Evolutionary conservation across 1,140 invertebrate genomes (phyloP), one percentile per base, ranked within the genome.

Genomic region (Hyles vespertilio): DNA sequence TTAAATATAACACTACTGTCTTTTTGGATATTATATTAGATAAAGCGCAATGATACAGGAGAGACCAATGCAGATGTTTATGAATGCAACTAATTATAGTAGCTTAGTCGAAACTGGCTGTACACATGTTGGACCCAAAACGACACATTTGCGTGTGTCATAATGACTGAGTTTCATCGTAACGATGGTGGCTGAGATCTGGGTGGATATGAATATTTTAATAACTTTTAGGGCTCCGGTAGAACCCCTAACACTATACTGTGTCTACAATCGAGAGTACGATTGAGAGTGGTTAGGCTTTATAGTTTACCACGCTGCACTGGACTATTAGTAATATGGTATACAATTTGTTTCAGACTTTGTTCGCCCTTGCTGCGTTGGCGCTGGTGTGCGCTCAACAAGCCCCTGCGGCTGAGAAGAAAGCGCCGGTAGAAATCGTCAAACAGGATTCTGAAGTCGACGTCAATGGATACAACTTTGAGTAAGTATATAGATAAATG

Each of bases 361-460:
- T 87, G 34, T 72, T 80, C 62, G 70, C 70, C 34, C 56, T 87
- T 33, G 75, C 69, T 50, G 75, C 72, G 33, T 40, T 87, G 34
- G 80, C 72, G 32, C 10, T 80, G 12, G 74, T 67, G 11, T 77
- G 67, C 63, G 81, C 81, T 10, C 66, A 65, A 40, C 45, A 57
- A 71, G 43, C 65, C 32, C 63, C 61, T 54, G 62, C 65, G 33
- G 11, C 47, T 7, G 54, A 62, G 6, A 7, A 51, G 34, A 64
- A 75, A 43, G 55, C 69, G 3, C 69, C 77, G 2, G 81, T 85
- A 6, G 50, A 77, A 59, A 85, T 87, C n/a, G 65, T 87, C 11
- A 87, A 87, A 33, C 82, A 87, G 66, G 79, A 81, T 32, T 81
- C 79, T 10, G 78, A 84, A 65, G 78, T 85, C 0, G 77, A 84